Base-by-base conservation (phyloP, 2,113 vertebrate species). In the Dendrocopos noguchii region DNA sequence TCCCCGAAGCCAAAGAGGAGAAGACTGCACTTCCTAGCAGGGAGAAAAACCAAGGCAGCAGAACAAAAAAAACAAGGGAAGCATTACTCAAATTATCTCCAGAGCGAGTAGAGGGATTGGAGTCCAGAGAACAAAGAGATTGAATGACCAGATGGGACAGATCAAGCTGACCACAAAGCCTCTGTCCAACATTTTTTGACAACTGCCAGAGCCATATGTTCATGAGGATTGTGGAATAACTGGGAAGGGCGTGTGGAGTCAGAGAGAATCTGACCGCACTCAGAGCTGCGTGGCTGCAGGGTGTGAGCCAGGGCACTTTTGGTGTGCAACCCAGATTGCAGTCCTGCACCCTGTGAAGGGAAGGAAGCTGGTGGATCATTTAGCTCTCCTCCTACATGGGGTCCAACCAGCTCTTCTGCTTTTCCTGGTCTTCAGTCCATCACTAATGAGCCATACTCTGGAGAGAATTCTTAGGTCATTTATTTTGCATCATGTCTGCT, bases 381-480 rank as follows among this genome's bases (percentile, higher is more conserved):
- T 57, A 94, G 61, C 44, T 86, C 76, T 75, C 57, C 56, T 72
- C 76, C 46, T 80, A 7, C 47, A 24, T 0, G 0, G 56, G 56
- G 56, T 87, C 56, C 6, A 4, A 82, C 68, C 65, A 71, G 73
- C 70, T 65, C 29, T 92, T 80, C 65, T 84, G 50, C n/a, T 72
- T 92, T 95, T 91, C 81, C 56, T 28, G 7, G n/a, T 95, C 87
- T 94, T 94, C 90, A 84, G 81, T 85, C 91, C 89, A 2, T 79
- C 91, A 91, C 87, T 93, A 96, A 95, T 91, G 91, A 96, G 91
- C 89, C 93, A 71, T 94, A 87, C 53, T 94, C 84, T 90, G 44
- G n/a, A 13, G 85, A 93, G 84, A 93, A 77, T 85, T 84, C 92
- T 94, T 83, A 90, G 95, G 90, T 93, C 87, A 90, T 94, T 96